Evolutionary conservation across 2,888 invertebrate genomes (phyloP).

Genomic region (Macrosoma leucophasiata): DNA sequence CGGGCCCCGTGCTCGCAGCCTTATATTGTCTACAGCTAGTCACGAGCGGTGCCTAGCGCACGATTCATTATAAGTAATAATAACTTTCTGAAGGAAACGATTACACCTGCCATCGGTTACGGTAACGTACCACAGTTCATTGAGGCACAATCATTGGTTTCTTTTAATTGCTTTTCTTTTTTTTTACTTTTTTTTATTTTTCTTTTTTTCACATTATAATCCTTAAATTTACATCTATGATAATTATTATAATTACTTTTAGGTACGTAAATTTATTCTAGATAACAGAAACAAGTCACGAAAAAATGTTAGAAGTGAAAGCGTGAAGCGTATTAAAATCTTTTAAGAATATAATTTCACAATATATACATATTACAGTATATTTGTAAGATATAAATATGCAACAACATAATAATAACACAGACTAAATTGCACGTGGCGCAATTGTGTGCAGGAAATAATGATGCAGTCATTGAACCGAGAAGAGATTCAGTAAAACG

Average conservation of each 20-base stretch:
- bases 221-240: conserved; percentile 54
- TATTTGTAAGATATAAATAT: conserved; percentile 70
- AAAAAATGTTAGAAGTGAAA: conserved; percentile 70
- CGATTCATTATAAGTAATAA: conserved; percentile 51
- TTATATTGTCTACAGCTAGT: conserved; percentile 54
- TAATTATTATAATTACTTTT: conserved; percentile 73
- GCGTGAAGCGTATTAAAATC: conserved; percentile 72
- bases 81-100: conserved; percentile 60
- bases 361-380: conserved; percentile 73
- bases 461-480: conserved; percentile 70
- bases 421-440: conserved; percentile 73
- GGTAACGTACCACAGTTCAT: conserved; percentile 76
- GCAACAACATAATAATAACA: conserved; percentile 75
- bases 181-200: conserved; percentile 41
- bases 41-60: conserved; percentile 48
- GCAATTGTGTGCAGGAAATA: conserved; percentile 70
- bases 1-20: conserved; percentile 55
- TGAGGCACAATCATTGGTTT: conserved; percentile 77
- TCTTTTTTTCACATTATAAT: conserved; percentile 38
- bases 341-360: conserved; percentile 73
- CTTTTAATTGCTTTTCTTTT: conserved; percentile 68
- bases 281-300: conserved; percentile 75
- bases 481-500: conserved; percentile 66
- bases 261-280: conserved; percentile 76
- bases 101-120: conserved; percentile 69